Evolutionary conservation across 2,888 invertebrate species (phyloP).

Genomic region (Argyresthia albistria): DNA sequence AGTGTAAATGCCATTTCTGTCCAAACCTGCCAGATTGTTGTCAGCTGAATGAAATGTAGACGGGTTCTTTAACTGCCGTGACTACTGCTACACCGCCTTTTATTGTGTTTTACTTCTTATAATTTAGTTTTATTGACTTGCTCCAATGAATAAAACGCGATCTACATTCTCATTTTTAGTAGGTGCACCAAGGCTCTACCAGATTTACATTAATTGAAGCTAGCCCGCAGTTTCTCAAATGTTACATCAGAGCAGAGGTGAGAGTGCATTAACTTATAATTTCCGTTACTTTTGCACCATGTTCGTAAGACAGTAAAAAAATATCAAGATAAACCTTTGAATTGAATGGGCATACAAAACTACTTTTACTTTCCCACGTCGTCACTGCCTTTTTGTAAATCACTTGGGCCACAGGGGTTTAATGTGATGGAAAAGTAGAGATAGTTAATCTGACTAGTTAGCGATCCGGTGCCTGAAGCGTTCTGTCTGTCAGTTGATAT

Average conservation of each 20-base stretch:
- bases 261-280: neutral
- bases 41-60: neutral
- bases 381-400: neutral
- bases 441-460: neutral
- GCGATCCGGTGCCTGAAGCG: neutral
- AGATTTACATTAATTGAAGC: too few relatives aligned
- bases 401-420: neutral
- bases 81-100: neutral
- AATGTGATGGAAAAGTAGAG: neutral
- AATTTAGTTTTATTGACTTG: neutral
- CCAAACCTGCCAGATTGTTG: neutral
- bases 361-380: slow-evolving; percentile 5
- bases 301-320: neutral
- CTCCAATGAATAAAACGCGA: neutral
- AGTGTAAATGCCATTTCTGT: slow-evolving; percentile 1
- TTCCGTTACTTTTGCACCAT: slow-evolving; percentile 2
- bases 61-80: neutral
- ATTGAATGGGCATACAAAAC: slow-evolving; percentile 3
- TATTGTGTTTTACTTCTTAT: neutral
- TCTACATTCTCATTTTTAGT: too few relatives aligned
- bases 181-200: too few relatives aligned
- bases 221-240: neutral
- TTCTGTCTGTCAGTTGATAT: neutral
- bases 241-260: neutral
- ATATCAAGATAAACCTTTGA: slow-evolving; percentile 3